phyloP scores from a whole-genome alignment of 2,797 vertebrate genomes.

The Fringilla coelebs region DNA sequence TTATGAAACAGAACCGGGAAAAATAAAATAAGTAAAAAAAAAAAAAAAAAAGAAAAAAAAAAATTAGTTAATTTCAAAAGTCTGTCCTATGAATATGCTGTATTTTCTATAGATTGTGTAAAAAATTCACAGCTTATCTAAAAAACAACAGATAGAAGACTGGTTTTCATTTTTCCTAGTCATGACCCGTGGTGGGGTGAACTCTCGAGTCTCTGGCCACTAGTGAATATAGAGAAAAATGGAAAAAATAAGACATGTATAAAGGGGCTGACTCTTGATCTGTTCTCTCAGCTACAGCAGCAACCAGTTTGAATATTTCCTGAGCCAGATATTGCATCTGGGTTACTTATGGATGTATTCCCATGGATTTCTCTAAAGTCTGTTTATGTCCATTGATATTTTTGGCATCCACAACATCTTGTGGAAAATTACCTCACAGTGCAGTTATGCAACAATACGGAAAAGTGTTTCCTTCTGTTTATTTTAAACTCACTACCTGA shows the following conservation, averaged over 20 bases:
- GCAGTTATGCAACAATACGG: not conserved
- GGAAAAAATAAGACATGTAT: not conserved
- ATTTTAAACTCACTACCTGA: constrained; percentile 47
- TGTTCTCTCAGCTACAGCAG: not conserved
- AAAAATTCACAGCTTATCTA: not conserved
- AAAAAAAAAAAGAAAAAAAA: not conserved
- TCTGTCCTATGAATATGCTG: not conserved
- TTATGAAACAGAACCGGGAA: not conserved
- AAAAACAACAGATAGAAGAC: not conserved
- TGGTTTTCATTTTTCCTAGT: not conserved
- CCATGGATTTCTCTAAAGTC: not conserved
- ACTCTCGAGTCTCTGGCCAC: not conserved
- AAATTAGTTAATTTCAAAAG: not conserved
- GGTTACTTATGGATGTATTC: constrained; percentile 13
- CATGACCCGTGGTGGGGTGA: not conserved
- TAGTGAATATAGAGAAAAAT: not conserved
- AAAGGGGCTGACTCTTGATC: not conserved
- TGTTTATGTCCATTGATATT: constrained; percentile 9
- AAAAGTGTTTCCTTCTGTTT: constrained; percentile 47
- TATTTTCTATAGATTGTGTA: not conserved
- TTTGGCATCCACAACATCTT: not conserved
- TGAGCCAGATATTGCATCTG: constrained; percentile 4
- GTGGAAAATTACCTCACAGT: constrained; percentile 46
- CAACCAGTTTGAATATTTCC: not conserved
- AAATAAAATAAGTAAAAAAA: not conserved